phyloP scores from a whole-genome alignment of 2,113 vertebrate species.

The Odontesthes bonariensis region DNA sequence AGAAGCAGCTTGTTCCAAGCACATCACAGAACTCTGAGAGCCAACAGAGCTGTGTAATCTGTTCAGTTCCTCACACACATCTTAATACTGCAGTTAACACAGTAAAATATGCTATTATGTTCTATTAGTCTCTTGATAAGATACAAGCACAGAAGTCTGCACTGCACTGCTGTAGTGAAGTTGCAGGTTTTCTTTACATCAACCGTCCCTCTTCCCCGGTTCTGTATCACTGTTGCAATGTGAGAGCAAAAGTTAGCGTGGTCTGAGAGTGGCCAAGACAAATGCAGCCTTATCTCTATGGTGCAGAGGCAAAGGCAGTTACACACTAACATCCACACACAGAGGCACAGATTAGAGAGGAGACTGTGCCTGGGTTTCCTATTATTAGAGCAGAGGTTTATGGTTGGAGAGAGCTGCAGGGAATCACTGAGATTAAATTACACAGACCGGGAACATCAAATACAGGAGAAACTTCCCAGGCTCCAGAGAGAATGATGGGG shows the following conservation, averaged over 20 bases:
- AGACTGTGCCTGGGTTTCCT: slow-evolving; percentile 76
- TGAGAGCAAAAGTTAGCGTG: slow-evolving; percentile 46
- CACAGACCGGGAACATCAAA: slow-evolving; percentile 81
- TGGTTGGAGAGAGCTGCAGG: slow-evolving; percentile 74
- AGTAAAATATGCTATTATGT: background rate
- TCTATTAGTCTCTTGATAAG: slow-evolving; percentile 18
- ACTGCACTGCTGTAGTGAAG: slow-evolving; percentile 27
- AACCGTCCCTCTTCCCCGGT: slow-evolving; percentile 9
- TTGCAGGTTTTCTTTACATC: slow-evolving; percentile 24
- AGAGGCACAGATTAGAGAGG: slow-evolving; percentile 74
- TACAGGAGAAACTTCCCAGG: slow-evolving; percentile 68
- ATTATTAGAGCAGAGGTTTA: slow-evolving; percentile 81
- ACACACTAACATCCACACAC: slow-evolving; percentile 59
- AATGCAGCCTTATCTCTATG: slow-evolving; percentile 76
- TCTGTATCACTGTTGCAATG: slow-evolving; percentile 59
- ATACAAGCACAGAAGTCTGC: slow-evolving; percentile 13
- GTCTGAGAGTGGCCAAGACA: slow-evolving; percentile 66
- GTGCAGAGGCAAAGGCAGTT: slow-evolving; percentile 66
- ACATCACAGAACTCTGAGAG: slow-evolving; percentile 13
- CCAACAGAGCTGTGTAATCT: slow-evolving; percentile 19
- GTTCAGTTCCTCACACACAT: slow-evolving; percentile 27
- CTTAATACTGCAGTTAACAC: slow-evolving; percentile 20
- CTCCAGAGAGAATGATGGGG: slow-evolving; percentile 54
- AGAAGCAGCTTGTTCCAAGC: slow-evolving; percentile 21
- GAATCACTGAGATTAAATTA: slow-evolving; percentile 83